Percentiles rank a stretch among this genome's conserved stretches.
Conservation (phyloP, 2,888 invertebrate species). For the Apamea epomidion region DNA sequence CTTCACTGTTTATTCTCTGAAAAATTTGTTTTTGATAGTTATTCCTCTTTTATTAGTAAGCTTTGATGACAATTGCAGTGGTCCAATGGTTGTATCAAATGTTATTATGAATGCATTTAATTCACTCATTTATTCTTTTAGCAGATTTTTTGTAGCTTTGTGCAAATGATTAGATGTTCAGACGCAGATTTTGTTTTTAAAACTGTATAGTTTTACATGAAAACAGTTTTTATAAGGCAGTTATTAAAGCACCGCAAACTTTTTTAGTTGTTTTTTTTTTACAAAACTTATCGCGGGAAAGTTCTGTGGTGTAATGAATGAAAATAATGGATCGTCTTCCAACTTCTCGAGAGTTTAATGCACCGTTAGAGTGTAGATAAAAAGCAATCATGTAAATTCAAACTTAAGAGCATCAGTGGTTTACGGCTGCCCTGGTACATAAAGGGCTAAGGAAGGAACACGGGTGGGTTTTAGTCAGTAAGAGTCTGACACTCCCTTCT, state of each 20-base stretch:
- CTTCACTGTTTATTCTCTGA: background rate
- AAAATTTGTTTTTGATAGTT: background rate
- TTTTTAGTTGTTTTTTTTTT: background rate
- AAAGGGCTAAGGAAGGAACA: too few relatives aligned
- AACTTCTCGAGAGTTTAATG: slow-evolving; percentile 26
- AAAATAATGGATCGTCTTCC: slow-evolving; percentile 36
- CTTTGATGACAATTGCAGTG: background rate
- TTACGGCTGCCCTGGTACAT: too few relatives aligned
- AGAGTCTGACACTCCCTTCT: too few relatives aligned
- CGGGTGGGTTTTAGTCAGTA: too few relatives aligned
- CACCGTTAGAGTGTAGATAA: slow-evolving; percentile 5
- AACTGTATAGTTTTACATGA: background rate
- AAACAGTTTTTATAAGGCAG: background rate
- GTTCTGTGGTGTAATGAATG: slow-evolving; percentile 37
- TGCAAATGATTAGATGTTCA: background rate
- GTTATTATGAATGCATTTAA: background rate
- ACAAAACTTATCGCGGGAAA: slow-evolving; percentile 12
- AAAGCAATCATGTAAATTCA: background rate
- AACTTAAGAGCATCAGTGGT: background rate
- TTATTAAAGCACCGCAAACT: background rate
- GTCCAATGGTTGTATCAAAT: background rate
- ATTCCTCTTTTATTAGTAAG: background rate
- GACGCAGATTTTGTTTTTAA: background rate
- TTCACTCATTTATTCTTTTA: background rate
- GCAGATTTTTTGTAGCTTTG: background rate